Percentiles rank a stretch among this genome's conserved stretches.
These are phyloP conservation scores for Meta bourneti DNA, from an alignment of 2,888 invertebrate species.

Conservation along the genomic window DNA sequence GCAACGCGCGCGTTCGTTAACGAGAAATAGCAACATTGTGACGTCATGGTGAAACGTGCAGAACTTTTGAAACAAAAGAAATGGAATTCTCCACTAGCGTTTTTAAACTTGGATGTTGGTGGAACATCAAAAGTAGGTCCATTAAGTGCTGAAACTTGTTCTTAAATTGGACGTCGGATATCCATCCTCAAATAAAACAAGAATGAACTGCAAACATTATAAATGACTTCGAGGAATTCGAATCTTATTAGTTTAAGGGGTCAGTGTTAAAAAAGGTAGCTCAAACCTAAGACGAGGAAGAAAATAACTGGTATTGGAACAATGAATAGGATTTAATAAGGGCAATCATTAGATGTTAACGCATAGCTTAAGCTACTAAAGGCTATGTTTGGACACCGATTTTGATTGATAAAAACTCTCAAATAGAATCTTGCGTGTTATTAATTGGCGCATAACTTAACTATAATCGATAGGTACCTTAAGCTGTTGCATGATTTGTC, in stretches of 20 bases:
- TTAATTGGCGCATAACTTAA: neutral
- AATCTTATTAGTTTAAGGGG: slow-evolving; percentile 30
- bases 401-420: neutral
- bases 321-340: slow-evolving; percentile 17
- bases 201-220: slow-evolving; percentile 19
- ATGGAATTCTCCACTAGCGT: neutral
- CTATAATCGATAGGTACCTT: neutral
- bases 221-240: neutral
- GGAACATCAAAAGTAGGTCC: slow-evolving; percentile 18
- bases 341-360: slow-evolving; percentile 7
- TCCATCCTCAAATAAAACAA: slow-evolving; percentile 20
- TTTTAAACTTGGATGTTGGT: slow-evolving; percentile 8
- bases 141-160: slow-evolving; percentile 38
- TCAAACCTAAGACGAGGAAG: neutral
- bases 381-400: neutral
- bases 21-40: slow-evolving; percentile 41
- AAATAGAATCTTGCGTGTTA: neutral
- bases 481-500: neutral
- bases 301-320: neutral
- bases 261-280: slow-evolving; percentile 1
- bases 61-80: slow-evolving; percentile 27
- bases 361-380: neutral
- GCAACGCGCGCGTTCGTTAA: slow-evolving; percentile 43
- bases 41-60: slow-evolving; percentile 21
- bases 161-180: slow-evolving; percentile 17